Evolutionary conservation across 2,797 vertebrate species (phyloP), one percentile per base, ranked within the genome.

Genomic region (Amblyopsis hoosieri): DNA sequence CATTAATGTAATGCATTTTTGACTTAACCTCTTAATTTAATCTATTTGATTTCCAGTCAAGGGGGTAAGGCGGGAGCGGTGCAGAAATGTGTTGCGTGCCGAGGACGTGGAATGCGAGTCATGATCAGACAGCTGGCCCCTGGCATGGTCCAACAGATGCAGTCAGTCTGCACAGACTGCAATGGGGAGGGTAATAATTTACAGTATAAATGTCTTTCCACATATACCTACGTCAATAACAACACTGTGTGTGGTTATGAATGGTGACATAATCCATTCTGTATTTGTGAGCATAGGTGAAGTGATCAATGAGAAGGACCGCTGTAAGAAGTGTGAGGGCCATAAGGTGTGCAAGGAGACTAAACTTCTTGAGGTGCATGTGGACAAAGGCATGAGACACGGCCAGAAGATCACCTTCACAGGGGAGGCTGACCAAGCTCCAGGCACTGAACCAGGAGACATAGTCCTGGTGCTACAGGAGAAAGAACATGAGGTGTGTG

Each of bases 111-210:
- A 45, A 94, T 99, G 66, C 95, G 96, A 72, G 95, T 99, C 84
- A 96, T 99, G 96, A 98, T 99, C 83, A 95, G 97, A 85, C 98
- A 99, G 89, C 92, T 99, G 92, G 98, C 96, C 63, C 97, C 98
- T 0, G 98, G 98, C 1, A 99, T 99, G 97, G 98, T 99, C 45
- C 97, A 99, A 83, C 97, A 99, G 91, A 98, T 99, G 97, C 97
- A 99, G 86, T 99, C 98, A 0, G 96, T 99, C 64, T 99, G 98
- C 71, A 96, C 95, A 7, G 96, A 99, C 84, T 99, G 98, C 90
- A 98, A 93, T 1, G 97, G 98, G 88, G 98, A 99, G 90, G 98
- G 97, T 99, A 92, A 84, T 42, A 31, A 9, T 52, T 14, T 15
- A 52, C 17, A 52, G 17, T 52, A 9, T 52, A 52, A 3, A 42